Evolutionary conservation across 1,140 invertebrate species (phyloP), one percentile per base, ranked within the genome.

Genomic region (Hycleus phaleratus): DNA sequence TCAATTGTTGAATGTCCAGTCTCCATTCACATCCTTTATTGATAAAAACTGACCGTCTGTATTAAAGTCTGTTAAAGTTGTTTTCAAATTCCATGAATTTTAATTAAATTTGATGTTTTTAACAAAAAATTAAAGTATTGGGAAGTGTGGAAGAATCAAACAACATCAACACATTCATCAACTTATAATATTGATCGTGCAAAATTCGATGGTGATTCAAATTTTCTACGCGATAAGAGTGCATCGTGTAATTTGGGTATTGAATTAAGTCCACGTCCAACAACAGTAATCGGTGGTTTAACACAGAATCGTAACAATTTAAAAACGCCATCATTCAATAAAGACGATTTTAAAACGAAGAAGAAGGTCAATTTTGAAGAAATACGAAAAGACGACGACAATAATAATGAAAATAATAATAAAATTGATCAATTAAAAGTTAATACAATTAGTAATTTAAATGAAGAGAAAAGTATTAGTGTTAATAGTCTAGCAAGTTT

Each of bases 211-310:
- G 70, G 74, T 10, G 72, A 74, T 26, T 73, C 75, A 12, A 69
- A 68, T 7, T 75, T 77, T 62, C 70, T 84, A 11, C 71, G 82
- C 0, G 82, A 85, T 62, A 85, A 85, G 68, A 82, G 82, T 7
- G 82, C 82, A 25, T 87, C 85, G 11, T 88, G 82, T 65, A 85
- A 85, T 40, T 83, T 84, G 51, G 85, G 85, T 5, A 69, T 87
- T 26, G 83, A 87, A 68, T 77, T 78, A 38, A 79, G 81, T 3
- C 80, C 81, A 26, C 74, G 86, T 26, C 83, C 86, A 1, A 82
- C 83, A 50, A 86, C 85, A 1, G 86, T 84, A 56, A 77, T 84
- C 49, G 32, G 32, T 25, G 68, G 68, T 32, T 25, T 69, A n/a
- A 24, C 61, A 8, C 59, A 56, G 9, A 63, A 46, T 18, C 56